phyloP scores from a whole-genome alignment of 2,113 vertebrate species.

The Nettapus auritus region DNA sequence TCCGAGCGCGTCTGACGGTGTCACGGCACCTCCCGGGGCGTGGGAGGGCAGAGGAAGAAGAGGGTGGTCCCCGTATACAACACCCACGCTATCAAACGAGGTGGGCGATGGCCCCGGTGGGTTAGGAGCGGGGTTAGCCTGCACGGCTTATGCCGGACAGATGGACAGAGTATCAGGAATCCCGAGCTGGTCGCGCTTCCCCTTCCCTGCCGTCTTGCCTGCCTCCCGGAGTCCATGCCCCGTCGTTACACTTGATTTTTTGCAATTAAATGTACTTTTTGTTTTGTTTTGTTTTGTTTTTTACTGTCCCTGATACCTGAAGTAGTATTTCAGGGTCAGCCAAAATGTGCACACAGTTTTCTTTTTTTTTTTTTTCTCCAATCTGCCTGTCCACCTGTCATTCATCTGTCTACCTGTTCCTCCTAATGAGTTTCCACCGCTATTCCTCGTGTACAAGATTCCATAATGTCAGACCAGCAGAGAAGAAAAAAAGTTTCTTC shows the following conservation, averaged over 20 bases:
- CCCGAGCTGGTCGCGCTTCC: not conserved
- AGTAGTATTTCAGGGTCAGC: not conserved
- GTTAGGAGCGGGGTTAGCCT: not conserved
- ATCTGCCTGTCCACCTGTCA: not conserved
- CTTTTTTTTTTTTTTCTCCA: not conserved
- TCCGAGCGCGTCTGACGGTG: not conserved
- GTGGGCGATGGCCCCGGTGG: not conserved
- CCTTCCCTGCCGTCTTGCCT: not conserved
- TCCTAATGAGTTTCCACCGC: not conserved
- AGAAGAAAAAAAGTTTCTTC: not conserved
- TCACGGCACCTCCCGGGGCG: not conserved
- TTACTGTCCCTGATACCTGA: not conserved
- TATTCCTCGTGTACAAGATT: not conserved
- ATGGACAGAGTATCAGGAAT: not conserved
- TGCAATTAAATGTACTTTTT: not conserved
- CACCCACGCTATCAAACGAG: not conserved
- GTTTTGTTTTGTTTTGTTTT: not conserved
- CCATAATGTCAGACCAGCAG: not conserved
- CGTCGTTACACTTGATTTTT: not conserved
- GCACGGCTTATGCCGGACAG: not conserved
- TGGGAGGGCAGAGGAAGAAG: conserved; percentile 8
- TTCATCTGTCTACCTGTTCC: not conserved
- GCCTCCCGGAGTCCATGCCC: not conserved
- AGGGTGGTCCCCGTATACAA: not conserved
- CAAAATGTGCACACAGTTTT: not conserved